A percentile compares a stretch with the other conserved stretches of the same genome.
Conservation (phyloP, 1,140 invertebrate species). For the Dryas iulia region DNA sequence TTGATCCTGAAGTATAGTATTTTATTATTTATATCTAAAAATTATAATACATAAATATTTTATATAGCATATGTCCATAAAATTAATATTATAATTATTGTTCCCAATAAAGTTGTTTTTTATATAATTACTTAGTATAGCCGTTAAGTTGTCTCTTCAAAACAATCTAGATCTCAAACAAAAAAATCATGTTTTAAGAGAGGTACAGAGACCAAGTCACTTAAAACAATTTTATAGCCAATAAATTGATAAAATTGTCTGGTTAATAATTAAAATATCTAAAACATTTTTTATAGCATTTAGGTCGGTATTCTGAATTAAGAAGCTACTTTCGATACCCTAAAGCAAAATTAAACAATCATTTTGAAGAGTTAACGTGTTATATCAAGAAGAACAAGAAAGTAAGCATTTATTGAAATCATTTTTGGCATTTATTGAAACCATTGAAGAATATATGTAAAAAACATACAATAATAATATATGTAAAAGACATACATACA, state of each 20-base stretch:
- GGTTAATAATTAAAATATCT: neutral
- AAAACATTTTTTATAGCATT: constrained; percentile 39
- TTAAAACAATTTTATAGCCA: neutral
- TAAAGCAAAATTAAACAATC: constrained; percentile 51
- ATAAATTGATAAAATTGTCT: neutral
- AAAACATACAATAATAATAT: too few relatives aligned
- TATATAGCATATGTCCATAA: too few relatives aligned
- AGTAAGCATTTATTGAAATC: constrained; percentile 41
- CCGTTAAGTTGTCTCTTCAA: too few relatives aligned
- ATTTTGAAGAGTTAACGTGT: constrained; percentile 65
- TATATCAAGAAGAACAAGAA: constrained; percentile 50
- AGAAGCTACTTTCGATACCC: constrained; percentile 58
- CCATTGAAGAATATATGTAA: too few relatives aligned
- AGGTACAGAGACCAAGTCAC: too few relatives aligned
- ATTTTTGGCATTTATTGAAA: neutral
- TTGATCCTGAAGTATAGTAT: constrained; percentile 53
- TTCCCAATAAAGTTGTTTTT: too few relatives aligned
- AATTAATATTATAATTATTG: too few relatives aligned
- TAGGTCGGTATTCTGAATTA: constrained; percentile 61
- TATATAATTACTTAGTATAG: too few relatives aligned
- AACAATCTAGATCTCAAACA: too few relatives aligned
- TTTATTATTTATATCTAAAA: constrained; percentile 10
- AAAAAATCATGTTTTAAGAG: too few relatives aligned
- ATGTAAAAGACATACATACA: too few relatives aligned
- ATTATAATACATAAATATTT: too few relatives aligned